Percentiles rank a stretch among this genome's conserved stretches.
Conservation (phyloP, 2,888 invertebrate genomes). For the Pheosia tremula region DNA sequence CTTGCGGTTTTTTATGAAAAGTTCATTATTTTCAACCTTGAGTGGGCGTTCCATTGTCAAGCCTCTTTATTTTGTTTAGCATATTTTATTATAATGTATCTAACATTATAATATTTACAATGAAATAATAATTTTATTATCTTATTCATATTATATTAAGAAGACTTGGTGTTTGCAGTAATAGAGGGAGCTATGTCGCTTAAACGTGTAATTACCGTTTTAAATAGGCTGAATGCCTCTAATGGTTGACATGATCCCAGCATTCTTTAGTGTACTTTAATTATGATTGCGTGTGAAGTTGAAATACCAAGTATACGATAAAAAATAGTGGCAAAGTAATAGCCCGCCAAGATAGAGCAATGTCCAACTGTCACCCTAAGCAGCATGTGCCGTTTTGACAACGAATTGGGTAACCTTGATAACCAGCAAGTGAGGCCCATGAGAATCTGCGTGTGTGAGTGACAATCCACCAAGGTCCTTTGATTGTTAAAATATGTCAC, state of each 20-base stretch:
- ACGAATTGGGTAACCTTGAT: too few relatives aligned
- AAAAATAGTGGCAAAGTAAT: background rate
- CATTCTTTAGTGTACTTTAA: background rate
- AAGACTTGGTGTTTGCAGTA: background rate
- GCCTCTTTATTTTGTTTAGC: too few relatives aligned
- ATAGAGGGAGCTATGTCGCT: background rate
- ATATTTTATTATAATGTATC: too few relatives aligned
- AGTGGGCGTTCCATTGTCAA: too few relatives aligned
- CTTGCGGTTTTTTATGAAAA: too few relatives aligned
- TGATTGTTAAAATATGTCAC: slow-evolving; percentile 19
- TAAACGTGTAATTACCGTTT: background rate
- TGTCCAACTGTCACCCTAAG: background rate
- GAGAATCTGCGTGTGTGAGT: too few relatives aligned
- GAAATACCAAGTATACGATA: background rate
- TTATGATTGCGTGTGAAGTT: background rate
- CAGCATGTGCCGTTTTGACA: too few relatives aligned
- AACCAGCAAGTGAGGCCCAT: too few relatives aligned
- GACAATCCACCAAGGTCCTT: too few relatives aligned
- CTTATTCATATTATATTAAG: background rate
- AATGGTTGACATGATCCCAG: background rate
- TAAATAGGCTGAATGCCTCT: background rate
- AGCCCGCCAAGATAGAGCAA: background rate
- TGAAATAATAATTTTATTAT: too few relatives aligned
- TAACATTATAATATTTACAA: too few relatives aligned
- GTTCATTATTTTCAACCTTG: too few relatives aligned